Percentiles rank a stretch among this genome's conserved stretches.
Conservation (phyloP, 2,113 vertebrate species). For the Eupsittula cactorum region DNA sequence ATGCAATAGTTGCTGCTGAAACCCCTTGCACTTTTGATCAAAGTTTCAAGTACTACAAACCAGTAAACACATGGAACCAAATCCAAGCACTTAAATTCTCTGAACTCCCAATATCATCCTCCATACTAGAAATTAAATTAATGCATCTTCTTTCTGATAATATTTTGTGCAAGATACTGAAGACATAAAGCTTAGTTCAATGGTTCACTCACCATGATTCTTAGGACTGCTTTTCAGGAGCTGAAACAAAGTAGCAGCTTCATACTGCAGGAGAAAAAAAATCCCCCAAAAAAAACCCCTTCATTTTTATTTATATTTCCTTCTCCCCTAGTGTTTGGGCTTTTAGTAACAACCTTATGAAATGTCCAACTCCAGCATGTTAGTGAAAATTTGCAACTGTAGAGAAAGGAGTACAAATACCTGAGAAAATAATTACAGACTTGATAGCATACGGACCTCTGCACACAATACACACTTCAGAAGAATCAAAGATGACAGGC, state of each 20-base stretch:
- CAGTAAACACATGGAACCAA: neutral
- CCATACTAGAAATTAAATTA: neutral
- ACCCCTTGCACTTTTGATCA: too few relatives aligned
- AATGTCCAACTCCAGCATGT: neutral
- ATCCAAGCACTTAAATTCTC: neutral
- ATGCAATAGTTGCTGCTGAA: accelerated
- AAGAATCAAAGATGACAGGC: neutral
- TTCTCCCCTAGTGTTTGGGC: neutral
- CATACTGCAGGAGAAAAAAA: neutral
- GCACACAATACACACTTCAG: neutral
- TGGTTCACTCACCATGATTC: neutral
- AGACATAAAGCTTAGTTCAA: neutral
- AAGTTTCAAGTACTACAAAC: neutral
- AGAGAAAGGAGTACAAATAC: neutral
- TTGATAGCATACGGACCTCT: neutral
- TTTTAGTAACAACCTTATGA: neutral
- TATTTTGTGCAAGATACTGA: neutral
- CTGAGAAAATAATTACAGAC: neutral
- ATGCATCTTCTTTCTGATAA: neutral
- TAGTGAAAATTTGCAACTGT: neutral
- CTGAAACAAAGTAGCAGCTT: neutral
- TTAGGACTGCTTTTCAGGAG: neutral
- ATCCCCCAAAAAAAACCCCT: neutral
- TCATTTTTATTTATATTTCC: neutral
- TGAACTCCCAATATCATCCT: accelerated